A percentile compares a stretch with the other conserved stretches of the same genome.
phyloP scores from a whole-genome alignment of 2,797 vertebrate species.

The Avahi laniger region DNA sequence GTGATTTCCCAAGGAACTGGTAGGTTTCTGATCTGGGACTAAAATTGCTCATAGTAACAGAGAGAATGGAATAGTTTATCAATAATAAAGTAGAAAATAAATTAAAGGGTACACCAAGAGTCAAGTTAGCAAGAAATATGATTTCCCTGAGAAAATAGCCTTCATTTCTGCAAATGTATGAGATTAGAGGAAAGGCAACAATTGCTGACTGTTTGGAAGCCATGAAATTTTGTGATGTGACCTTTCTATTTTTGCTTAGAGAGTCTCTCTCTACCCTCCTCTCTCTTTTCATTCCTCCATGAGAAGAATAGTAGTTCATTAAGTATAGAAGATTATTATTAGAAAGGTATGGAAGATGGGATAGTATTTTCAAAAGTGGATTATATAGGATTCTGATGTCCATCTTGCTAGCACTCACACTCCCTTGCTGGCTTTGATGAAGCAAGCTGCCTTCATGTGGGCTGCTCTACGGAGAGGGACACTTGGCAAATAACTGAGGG shows the following conservation, averaged over 20 bases:
- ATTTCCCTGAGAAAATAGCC: slow-evolving; percentile 31
- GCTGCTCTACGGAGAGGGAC: not conserved
- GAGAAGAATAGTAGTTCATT: not conserved
- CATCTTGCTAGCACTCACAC: not conserved
- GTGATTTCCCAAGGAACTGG: slow-evolving; percentile 58
- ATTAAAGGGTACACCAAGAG: slow-evolving; percentile 34
- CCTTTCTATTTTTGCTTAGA: not conserved
- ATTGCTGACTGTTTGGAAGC: not conserved
- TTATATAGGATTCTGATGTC: not conserved
- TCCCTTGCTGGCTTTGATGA: not conserved
- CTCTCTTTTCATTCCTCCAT: not conserved
- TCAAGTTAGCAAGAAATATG: slow-evolving; percentile 34
- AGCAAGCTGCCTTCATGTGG: not conserved
- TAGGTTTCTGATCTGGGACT: slow-evolving; percentile 25
- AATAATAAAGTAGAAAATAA: slow-evolving; percentile 61
- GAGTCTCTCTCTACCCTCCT: not conserved
- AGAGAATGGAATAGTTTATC: slow-evolving; percentile 46
- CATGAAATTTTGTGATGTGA: not conserved
- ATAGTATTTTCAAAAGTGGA: not conserved
- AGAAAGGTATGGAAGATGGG: not conserved
- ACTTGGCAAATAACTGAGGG: not conserved
- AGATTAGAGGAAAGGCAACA: not conserved
- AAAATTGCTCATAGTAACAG: not conserved
- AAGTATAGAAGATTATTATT: not conserved
- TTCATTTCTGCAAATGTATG: slow-evolving; percentile 24